Evolutionary conservation across 1,140 invertebrate genomes (phyloP).

Genomic region (Papilio glaucus): DNA sequence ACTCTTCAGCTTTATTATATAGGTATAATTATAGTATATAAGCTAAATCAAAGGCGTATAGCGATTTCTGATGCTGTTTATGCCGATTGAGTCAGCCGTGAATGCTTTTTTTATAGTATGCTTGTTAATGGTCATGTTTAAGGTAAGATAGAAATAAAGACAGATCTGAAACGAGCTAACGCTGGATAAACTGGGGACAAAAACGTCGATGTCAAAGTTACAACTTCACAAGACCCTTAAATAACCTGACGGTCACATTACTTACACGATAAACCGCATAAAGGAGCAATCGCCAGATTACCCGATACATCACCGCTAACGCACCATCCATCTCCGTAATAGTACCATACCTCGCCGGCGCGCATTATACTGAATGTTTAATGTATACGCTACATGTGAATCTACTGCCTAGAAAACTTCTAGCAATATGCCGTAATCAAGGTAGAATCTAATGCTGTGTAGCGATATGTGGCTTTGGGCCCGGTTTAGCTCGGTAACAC

Average conservation of each 20-base stretch:
- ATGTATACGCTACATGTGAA: conserved; percentile 36
- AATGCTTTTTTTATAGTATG: no score
- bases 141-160: no score
- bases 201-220: conserved; percentile 36
- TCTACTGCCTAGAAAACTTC: not conserved
- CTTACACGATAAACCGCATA: conserved; percentile 23
- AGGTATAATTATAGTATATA: no score
- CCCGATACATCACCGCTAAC: conserved; percentile 41
- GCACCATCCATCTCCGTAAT: conserved; percentile 46
- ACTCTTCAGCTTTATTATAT: no score
- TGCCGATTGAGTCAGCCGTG: no score
- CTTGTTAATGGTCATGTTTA: no score
- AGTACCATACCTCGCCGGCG: conserved; percentile 38
- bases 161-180: no score
- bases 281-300: conserved; percentile 46
- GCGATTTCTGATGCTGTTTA: no score
- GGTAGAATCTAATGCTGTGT: not conserved
- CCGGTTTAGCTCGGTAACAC: no score
- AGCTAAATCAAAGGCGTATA: no score
- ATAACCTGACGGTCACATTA: conserved; percentile 27
- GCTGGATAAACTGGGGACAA: not conserved
- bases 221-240: conserved; percentile 8
- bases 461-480: no score
- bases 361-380: conserved; percentile 47
- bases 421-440: not conserved